Evolutionary conservation across 2,113 vertebrate genomes (phyloP).

Genomic region (Hippoglossus stenolepis): DNA sequence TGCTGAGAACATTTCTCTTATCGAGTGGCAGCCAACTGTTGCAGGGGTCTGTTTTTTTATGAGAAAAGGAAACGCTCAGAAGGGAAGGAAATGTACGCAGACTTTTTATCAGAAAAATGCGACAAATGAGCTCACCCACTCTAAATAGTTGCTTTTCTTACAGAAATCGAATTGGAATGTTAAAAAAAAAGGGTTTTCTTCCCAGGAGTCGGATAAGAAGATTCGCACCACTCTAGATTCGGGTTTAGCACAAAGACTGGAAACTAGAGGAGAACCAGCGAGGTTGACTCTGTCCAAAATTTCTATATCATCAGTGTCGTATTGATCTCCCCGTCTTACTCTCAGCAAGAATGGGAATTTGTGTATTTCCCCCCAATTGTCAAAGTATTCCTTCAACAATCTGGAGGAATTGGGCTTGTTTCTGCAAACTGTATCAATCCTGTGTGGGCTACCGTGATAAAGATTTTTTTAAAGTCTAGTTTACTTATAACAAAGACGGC

Average conservation of each 20-base stretch:
- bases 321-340: background rate
- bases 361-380: background rate
- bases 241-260: background rate
- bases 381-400: background rate
- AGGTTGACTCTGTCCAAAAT: background rate
- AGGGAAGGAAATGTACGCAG: background rate
- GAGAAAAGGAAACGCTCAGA: background rate
- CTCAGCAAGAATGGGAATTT: background rate
- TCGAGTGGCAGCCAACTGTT: background rate
- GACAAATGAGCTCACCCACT: background rate
- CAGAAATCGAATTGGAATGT: background rate
- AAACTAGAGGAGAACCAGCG: background rate
- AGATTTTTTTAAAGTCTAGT: background rate
- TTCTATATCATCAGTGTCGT: background rate
- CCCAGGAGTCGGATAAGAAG: background rate
- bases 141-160: constrained; percentile 8
- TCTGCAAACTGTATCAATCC: background rate
- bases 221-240: background rate
- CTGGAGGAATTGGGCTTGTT: background rate
- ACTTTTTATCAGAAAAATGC: background rate
- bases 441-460: background rate
- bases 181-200: background rate
- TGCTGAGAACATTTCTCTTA: constrained; percentile 13
- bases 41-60: constrained; percentile 1
- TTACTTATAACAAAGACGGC: background rate